Evolutionary conservation across 2,113 vertebrate species (phyloP).

Genomic region (Danionella cerebrum): DNA sequence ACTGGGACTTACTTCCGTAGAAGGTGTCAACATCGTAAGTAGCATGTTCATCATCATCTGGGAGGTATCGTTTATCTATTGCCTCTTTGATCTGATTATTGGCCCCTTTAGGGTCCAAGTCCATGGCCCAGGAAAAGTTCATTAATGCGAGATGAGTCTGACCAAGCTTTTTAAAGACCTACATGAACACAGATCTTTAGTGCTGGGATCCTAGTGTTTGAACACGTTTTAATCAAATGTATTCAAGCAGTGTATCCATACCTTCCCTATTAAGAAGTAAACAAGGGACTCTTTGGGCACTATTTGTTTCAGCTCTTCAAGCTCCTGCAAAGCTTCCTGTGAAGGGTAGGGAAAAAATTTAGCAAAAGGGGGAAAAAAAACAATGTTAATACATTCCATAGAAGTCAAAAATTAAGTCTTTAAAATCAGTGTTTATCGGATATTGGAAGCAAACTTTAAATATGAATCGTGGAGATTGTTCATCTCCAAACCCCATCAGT

Average conservation of each 20-base stretch:
- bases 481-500: too few relatives aligned
- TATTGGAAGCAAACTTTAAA: too few relatives aligned
- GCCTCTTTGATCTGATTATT: slow-evolving; percentile 99
- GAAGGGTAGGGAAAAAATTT: not conserved
- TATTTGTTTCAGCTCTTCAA: slow-evolving; percentile 97
- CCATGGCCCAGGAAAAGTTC: slow-evolving; percentile 99
- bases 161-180: slow-evolving; percentile 99
- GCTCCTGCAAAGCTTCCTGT: slow-evolving; percentile 94
- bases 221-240: not conserved
- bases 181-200: not conserved
- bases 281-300: slow-evolving; percentile 99
- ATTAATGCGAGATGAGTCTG: slow-evolving; percentile 95
- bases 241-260: slow-evolving; percentile 33
- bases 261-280: slow-evolving; percentile 99
- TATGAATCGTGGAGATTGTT: too few relatives aligned
- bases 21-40: slow-evolving; percentile 73
- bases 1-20: slow-evolving; percentile 57
- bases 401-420: too few relatives aligned
- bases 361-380: too few relatives aligned
- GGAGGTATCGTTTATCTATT: slow-evolving; percentile 95
- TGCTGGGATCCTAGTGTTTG: not conserved
- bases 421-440: too few relatives aligned
- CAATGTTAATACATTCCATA: too few relatives aligned
- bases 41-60: slow-evolving; percentile 89
- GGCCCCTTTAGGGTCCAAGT: slow-evolving; percentile 96